These are phyloP conservation scores for Drosophila silvestris DNA, from an alignment of 2,888 invertebrate genomes.

Conservation along the genomic window DNA sequence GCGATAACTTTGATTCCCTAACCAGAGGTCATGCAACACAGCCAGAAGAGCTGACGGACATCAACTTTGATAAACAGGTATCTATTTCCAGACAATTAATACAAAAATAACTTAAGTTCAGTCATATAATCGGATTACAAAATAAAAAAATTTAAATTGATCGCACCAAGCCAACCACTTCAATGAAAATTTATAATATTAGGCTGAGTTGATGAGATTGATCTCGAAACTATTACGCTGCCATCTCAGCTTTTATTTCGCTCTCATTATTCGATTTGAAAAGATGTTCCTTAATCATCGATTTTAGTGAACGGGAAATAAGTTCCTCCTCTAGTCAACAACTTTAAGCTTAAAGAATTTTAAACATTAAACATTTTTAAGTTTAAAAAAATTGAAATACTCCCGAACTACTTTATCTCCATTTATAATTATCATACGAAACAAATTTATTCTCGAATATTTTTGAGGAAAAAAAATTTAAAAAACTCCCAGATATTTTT, in stretches of 20 bases:
- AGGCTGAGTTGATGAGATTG: background rate
- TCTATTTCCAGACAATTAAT: background rate
- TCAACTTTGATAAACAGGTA: constrained; percentile 88
- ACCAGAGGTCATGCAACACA: constrained; percentile 92
- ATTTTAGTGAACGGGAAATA: background rate
- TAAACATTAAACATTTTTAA: background rate
- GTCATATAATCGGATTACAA: background rate
- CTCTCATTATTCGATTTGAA: background rate
- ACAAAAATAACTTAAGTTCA: background rate
- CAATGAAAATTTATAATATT: background rate
- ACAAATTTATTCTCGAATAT: background rate
- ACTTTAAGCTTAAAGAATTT: background rate
- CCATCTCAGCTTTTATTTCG: background rate
- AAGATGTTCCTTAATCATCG: background rate
- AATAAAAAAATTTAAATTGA: background rate
- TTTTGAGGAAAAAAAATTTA: background rate
- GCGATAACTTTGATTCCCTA: constrained; percentile 89
- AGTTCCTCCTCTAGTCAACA: too few relatives aligned
- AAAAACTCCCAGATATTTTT: background rate
- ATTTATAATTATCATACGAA: background rate
- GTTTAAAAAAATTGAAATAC: background rate
- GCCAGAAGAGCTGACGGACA: constrained; percentile 91
- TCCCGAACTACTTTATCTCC: background rate
- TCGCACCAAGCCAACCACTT: background rate
- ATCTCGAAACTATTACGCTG: background rate